These are phyloP conservation scores for Synergus umbraculus DNA, from an alignment of 2,888 invertebrate species.

Conservation along the genomic window DNA sequence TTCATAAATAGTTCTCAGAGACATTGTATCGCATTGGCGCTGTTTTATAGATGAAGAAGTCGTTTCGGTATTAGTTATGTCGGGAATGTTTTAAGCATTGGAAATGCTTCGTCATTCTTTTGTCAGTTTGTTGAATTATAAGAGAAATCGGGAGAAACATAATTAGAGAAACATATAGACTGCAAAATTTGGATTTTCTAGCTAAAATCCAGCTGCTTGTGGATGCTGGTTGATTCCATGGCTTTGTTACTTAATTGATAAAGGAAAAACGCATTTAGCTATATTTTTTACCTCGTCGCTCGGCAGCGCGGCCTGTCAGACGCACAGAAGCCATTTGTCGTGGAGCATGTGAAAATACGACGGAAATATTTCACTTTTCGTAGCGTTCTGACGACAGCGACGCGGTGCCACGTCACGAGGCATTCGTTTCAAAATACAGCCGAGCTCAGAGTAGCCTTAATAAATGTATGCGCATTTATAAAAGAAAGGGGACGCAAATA, in stretches of 20 bases:
- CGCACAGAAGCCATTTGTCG: conserved; percentile 75
- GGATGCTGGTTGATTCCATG: conserved; percentile 11
- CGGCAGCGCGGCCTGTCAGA: conserved; percentile 69
- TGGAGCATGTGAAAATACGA: conserved; percentile 76
- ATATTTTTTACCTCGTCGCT: conserved; percentile 64
- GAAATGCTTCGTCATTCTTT: background rate
- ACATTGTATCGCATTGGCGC: background rate
- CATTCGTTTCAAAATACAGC: conserved; percentile 74
- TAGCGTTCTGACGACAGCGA: conserved; percentile 75
- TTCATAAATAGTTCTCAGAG: conserved; percentile 25
- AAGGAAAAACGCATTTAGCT: conserved; percentile 67
- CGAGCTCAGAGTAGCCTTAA: conserved; percentile 71
- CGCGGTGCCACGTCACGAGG: conserved; percentile 74
- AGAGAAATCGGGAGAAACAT: too few relatives aligned
- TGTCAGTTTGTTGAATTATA: background rate
- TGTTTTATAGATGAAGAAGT: conserved; percentile 6
- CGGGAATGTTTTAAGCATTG: conserved; percentile 3
- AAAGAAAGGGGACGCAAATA: conserved; percentile 68
- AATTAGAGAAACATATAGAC: too few relatives aligned
- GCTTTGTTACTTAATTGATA: conserved; percentile 62
- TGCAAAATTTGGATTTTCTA: too few relatives aligned
- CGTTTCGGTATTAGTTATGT: conserved; percentile 1
- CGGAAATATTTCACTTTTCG: conserved; percentile 77
- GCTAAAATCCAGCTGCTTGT: too few relatives aligned
- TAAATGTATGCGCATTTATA: conserved; percentile 76